phyloP scores from a whole-genome alignment of 2,113 vertebrate genomes.

The Aphelocoma coerulescens region DNA sequence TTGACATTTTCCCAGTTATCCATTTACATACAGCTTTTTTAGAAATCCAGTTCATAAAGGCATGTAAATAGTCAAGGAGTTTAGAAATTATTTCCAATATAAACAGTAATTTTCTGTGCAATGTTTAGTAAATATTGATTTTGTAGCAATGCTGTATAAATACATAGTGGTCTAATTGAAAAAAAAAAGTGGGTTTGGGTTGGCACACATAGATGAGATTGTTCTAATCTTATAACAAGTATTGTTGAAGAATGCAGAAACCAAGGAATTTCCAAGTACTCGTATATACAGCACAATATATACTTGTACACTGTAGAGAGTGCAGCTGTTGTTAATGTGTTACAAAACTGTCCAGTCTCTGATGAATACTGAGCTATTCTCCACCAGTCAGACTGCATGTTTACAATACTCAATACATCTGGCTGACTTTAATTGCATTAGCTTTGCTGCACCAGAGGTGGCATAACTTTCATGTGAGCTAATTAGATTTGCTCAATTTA shows the following conservation, averaged over 20 bases:
- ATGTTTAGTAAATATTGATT: background rate
- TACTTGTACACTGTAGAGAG: background rate
- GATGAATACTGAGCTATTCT: slow-evolving; percentile 50
- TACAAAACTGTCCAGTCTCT: slow-evolving; percentile 54
- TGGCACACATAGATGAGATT: background rate
- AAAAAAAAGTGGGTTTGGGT: background rate
- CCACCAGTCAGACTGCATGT: slow-evolving; percentile 58
- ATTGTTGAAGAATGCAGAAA: background rate
- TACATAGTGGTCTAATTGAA: background rate
- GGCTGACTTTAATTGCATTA: slow-evolving; percentile 75
- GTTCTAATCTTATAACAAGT: background rate
- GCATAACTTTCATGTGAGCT: slow-evolving; percentile 75
- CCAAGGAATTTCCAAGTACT: background rate
- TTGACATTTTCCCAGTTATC: background rate
- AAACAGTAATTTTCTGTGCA: background rate
- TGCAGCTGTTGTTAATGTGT: slow-evolving; percentile 21
- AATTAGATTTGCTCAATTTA: slow-evolving; percentile 79
- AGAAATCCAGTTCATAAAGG: background rate
- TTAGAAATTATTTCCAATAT: background rate
- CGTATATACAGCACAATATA: background rate
- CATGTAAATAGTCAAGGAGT: background rate
- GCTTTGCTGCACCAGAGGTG: slow-evolving; percentile 73
- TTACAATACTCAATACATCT: slow-evolving; percentile 72
- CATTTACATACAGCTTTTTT: background rate
- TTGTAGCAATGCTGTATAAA: background rate